A percentile compares a stretch with the other conserved stretches of the same genome.
Conservation (phyloP, 1,140 invertebrate genomes). For the Diorhabda elongata region DNA sequence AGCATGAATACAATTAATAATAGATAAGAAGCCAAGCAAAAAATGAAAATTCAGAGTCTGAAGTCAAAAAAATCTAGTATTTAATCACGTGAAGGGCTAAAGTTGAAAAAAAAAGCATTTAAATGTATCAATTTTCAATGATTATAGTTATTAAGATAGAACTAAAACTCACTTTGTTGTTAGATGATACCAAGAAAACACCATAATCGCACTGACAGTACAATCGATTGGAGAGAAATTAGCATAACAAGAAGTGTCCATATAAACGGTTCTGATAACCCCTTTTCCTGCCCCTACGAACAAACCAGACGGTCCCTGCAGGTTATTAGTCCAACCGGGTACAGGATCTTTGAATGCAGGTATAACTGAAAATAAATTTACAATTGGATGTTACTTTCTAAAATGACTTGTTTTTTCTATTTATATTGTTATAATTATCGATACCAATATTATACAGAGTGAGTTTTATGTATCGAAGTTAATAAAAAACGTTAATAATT, state of each 20-base stretch:
- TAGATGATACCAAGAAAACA: constrained; percentile 48
- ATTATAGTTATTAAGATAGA: too few species aligned
- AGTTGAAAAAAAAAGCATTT: not conserved
- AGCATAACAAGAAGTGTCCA: constrained; percentile 67
- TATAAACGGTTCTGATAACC: constrained; percentile 76
- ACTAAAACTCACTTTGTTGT: constrained; percentile 62
- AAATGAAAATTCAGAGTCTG: too few species aligned
- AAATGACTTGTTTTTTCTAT: too few species aligned
- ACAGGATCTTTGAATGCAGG: constrained; percentile 71
- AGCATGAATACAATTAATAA: too few species aligned
- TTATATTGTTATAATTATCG: too few species aligned
- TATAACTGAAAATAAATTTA: constrained; percentile 41
- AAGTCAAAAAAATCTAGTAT: too few species aligned
- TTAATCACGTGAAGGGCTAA: too few species aligned
- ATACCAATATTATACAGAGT: too few species aligned
- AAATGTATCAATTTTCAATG: constrained; percentile 33
- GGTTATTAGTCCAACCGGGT: constrained; percentile 89
- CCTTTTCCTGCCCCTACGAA: constrained; percentile 77
- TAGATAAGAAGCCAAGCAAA: too few species aligned
- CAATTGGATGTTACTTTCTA: too few species aligned
- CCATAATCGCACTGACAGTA: constrained; percentile 69
- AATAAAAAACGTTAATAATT: too few species aligned
- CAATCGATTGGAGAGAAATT: constrained; percentile 84
- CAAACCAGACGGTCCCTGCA: constrained; percentile 81
- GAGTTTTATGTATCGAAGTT: too few species aligned